Conservation (phyloP, 2,888 invertebrate species). For the Drosophila barbarae region DNA sequence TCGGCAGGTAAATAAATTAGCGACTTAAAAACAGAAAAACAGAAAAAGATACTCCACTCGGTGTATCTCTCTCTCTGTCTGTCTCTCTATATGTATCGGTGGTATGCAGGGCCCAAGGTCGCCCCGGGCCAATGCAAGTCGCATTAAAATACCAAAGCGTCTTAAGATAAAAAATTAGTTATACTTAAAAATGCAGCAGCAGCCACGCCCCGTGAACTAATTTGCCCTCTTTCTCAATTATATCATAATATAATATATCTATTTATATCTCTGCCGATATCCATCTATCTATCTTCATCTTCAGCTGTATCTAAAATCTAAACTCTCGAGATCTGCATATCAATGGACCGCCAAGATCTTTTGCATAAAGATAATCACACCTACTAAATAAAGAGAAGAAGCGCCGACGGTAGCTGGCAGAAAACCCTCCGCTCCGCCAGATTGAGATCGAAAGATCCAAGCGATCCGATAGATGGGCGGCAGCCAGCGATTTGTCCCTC, state of each 20-base stretch:
- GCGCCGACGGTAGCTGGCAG: conserved; percentile 36
- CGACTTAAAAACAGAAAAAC: conserved; percentile 46
- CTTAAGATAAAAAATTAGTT: conserved; percentile 49
- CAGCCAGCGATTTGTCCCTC: conserved; percentile 56
- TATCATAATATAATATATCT: too few relatives aligned
- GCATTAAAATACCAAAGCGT: conserved; percentile 66
- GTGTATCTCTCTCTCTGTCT: not conserved
- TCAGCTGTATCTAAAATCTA: not conserved
- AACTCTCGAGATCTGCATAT: conserved; percentile 49
- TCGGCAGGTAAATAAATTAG: conserved; percentile 66
- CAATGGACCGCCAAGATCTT: conserved; percentile 55
- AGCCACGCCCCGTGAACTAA: conserved; percentile 32
- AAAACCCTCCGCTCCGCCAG: conserved; percentile 1
- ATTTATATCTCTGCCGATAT: conserved; percentile 9
- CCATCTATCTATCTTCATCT: too few relatives aligned
- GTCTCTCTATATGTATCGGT: not conserved
- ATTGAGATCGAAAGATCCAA: conserved; percentile 23
- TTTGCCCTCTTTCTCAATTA: conserved; percentile 46
- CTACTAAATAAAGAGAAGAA: conserved; percentile 62
- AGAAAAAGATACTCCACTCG: conserved; percentile 17
- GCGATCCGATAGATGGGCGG: conserved; percentile 3
- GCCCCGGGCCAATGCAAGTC: conserved; percentile 50
- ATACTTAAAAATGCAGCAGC: conserved; percentile 3
- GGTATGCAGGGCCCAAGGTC: conserved; percentile 53
- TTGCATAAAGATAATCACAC: conserved; percentile 73